Conservation (phyloP, 2,113 vertebrate species). For the Xenus cinereus region DNA sequence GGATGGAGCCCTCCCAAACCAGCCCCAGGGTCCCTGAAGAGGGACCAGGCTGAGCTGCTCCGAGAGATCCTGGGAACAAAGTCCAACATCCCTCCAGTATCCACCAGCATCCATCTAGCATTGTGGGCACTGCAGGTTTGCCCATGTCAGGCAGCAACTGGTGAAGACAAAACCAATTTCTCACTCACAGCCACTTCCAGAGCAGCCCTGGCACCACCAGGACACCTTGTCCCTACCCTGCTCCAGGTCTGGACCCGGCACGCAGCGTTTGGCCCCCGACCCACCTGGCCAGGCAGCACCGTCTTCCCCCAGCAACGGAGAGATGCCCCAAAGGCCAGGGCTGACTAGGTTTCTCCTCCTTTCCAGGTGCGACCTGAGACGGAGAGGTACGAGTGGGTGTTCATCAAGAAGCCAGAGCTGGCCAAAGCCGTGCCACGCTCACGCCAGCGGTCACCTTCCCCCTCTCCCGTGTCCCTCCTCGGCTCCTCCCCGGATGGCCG, state of each 20-base stretch:
- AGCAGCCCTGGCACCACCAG: not conserved
- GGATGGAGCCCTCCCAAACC: not conserved
- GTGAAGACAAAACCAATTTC: not conserved
- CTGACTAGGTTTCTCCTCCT: not conserved
- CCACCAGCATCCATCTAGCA: not conserved
- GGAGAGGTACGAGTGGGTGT: slow-evolving; percentile 81
- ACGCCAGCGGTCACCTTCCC: slow-evolving; percentile 1
- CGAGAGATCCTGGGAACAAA: not conserved
- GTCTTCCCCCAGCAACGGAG: rapidly evolving
- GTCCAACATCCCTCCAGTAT: not conserved
- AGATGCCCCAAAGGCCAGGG: not conserved
- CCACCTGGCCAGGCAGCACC: not conserved
- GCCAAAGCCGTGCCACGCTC: slow-evolving; percentile 61
- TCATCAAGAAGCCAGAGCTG: slow-evolving; percentile 77
- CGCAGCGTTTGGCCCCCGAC: rapidly evolving
- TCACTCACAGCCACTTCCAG: not conserved
- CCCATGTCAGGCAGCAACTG: not conserved
- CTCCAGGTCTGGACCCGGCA: not conserved
- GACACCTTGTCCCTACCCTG: not conserved
- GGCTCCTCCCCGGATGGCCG: slow-evolving; percentile 1
- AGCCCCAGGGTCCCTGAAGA: not conserved
- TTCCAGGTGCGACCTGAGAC: slow-evolving; percentile 80
- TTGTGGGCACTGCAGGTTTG: not conserved
- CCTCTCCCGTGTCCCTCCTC: not conserved
- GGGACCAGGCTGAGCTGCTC: not conserved